phyloP scores from a whole-genome alignment of 2,888 invertebrate species.

The Isotomurus palustris region DNA sequence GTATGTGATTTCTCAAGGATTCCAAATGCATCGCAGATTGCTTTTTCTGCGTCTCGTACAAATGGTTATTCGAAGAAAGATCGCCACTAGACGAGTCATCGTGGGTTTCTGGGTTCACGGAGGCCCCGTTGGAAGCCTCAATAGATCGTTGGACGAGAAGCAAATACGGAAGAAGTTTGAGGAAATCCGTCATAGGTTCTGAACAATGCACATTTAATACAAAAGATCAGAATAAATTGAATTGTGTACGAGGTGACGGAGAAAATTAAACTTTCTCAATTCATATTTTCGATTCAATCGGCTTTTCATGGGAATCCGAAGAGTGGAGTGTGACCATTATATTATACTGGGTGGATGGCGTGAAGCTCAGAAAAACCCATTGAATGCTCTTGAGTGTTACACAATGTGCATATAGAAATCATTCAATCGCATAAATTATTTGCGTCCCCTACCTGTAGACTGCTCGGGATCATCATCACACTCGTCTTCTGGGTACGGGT shows the following conservation, averaged over 20 bases:
- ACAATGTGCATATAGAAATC: no score
- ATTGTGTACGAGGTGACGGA: neutral
- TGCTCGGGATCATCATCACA: no score
- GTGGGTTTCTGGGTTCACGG: neutral
- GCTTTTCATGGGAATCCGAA: no score
- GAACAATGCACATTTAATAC: neutral
- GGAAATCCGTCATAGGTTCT: neutral
- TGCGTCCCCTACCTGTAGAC: no score
- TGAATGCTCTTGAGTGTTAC: no score
- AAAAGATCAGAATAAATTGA: no score
- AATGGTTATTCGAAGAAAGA: neutral
- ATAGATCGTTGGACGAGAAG: neutral
- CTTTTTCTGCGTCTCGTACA: slow-evolving; percentile 33
- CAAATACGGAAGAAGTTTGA: slow-evolving; percentile 1
- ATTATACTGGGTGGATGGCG: no score
- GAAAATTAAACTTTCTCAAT: neutral
- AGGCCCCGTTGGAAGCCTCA: neutral
- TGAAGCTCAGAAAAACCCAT: no score
- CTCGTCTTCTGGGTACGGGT: no score
- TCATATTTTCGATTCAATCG: no score
- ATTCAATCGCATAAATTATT: no score
- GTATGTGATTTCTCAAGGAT: slow-evolving; percentile 40
- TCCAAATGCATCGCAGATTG: slow-evolving; percentile 42
- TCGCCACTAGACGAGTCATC: neutral
- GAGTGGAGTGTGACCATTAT: no score